These are phyloP conservation scores for Pogoniulus pusillus DNA, from an alignment of 2,797 vertebrate species.

Conservation along the genomic window DNA sequence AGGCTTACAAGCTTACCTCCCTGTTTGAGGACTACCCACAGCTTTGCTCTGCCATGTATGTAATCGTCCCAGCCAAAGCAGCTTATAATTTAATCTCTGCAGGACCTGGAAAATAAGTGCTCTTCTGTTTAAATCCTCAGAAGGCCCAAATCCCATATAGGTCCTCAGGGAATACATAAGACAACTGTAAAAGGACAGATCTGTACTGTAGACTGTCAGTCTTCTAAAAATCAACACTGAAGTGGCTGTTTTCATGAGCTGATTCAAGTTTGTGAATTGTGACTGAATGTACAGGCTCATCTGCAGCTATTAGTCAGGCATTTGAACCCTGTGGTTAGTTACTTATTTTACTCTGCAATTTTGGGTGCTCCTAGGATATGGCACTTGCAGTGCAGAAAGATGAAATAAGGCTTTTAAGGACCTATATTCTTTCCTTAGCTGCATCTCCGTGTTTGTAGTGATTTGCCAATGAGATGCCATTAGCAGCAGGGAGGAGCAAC, in stretches of 20 bases:
- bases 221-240: background rate
- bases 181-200: background rate
- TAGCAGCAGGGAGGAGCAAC: background rate
- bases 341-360: background rate
- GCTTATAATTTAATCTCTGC: conserved; percentile 33
- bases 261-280: background rate
- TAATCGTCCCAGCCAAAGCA: background rate
- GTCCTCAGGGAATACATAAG: background rate
- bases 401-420: background rate
- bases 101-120: conserved; percentile 27
- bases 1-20: background rate
- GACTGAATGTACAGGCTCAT: background rate
- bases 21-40: background rate
- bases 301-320: background rate
- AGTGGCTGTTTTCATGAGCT: background rate
- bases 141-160: background rate
- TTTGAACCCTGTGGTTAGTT: background rate
- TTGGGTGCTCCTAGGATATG: background rate
- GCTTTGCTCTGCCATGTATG: background rate
- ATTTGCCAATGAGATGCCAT: background rate
- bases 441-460: background rate
- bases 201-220: background rate
- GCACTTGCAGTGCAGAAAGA: background rate
- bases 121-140: conserved; percentile 21
- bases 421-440: background rate